These are phyloP conservation scores for Oreochromis aureus DNA, from an alignment of 2,113 vertebrate species.

Conservation along the genomic window DNA sequence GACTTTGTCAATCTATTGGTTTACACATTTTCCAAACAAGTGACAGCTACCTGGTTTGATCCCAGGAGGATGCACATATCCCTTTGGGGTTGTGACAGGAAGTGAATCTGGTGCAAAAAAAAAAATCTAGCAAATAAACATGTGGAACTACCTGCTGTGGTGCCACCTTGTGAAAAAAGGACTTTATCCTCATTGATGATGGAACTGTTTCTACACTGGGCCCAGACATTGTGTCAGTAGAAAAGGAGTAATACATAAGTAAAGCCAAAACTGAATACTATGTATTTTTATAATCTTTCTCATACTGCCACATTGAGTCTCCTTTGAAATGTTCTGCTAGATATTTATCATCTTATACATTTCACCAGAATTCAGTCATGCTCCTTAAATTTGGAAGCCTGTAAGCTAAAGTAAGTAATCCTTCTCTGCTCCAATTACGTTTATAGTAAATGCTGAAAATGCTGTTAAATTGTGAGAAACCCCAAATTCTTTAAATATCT, in stretches of 20 bases:
- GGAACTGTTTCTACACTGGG: no score
- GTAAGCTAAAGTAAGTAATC: not conserved
- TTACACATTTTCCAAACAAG: not conserved
- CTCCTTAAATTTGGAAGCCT: not conserved
- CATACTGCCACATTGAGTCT: not conserved
- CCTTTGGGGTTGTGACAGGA: not conserved
- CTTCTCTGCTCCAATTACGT: not conserved
- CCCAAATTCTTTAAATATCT: not conserved
- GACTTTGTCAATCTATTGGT: not conserved
- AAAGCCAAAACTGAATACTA: not conserved
- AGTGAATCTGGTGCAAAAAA: not conserved
- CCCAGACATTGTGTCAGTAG: not conserved
- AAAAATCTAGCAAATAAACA: not conserved
- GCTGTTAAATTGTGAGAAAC: not conserved
- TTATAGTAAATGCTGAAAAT: not conserved
- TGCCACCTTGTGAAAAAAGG: not conserved
- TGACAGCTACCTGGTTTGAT: not conserved
- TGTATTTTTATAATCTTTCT: not conserved
- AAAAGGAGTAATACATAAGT: not conserved
- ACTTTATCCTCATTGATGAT: not conserved
- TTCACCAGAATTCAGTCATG: not conserved
- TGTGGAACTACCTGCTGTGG: not conserved
- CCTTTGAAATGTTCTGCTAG: not conserved
- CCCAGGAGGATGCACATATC: not conserved
- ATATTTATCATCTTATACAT: not conserved